Percentiles rank a stretch among this genome's conserved stretches.
phyloP scores from a whole-genome alignment of 2,113 vertebrate genomes.

The western clawed frog (Xenopus tropicalis) region DNA sequence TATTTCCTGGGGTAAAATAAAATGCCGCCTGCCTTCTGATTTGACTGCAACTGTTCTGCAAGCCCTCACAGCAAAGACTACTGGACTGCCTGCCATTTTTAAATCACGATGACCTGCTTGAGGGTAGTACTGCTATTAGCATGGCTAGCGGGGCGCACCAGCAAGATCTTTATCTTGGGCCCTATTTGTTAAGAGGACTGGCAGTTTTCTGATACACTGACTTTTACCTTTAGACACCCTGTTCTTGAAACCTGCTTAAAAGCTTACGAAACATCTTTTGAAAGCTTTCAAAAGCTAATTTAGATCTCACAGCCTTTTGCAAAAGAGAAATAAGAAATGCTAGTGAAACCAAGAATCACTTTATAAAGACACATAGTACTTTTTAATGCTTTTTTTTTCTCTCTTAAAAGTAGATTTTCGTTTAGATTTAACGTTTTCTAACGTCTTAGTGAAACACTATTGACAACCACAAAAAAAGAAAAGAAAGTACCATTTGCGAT shows the following conservation, averaged over 20 bases:
- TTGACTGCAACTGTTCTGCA: too few species aligned
- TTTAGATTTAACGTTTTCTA: conserved; percentile 60
- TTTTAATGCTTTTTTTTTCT: conserved; percentile 64
- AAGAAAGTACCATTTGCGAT: conserved; percentile 73
- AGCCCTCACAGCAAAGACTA: too few species aligned
- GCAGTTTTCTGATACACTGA: background rate
- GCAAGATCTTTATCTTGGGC: too few species aligned
- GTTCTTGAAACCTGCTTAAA: conserved; percentile 24
- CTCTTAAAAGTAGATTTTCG: conserved; percentile 51
- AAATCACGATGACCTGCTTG: too few species aligned
- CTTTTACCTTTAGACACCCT: background rate
- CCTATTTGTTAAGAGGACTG: too few species aligned
- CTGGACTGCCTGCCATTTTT: too few species aligned
- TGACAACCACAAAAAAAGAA: conserved; percentile 68
- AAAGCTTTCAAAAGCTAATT: conserved; percentile 79
- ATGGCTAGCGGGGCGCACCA: too few species aligned
- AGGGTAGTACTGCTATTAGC: too few species aligned
- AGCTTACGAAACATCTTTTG: conserved; percentile 52
- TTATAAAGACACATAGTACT: conserved; percentile 62
- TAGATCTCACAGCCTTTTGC: conserved; percentile 64
- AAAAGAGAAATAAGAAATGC: conserved; percentile 76
- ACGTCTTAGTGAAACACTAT: conserved; percentile 61
- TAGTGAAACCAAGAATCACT: conserved; percentile 75
- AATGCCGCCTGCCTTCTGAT: too few species aligned
- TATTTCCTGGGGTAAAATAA: too few species aligned